Evolutionary conservation across 2,888 invertebrate species (phyloP).

Genomic region (Heliconius sara): DNA sequence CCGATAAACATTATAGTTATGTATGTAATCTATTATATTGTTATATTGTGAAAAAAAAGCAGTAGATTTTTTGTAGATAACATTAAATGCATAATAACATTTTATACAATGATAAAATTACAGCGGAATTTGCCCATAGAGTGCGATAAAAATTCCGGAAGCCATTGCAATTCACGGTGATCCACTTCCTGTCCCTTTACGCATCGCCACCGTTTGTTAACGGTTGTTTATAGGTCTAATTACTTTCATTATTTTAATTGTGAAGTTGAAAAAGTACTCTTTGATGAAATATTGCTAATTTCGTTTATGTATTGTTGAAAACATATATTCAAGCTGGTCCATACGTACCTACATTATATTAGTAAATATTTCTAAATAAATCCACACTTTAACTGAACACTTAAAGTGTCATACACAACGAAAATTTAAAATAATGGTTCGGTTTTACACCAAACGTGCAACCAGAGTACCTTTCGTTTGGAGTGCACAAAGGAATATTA

Average conservation of each 20-base stretch:
- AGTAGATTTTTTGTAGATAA: background rate
- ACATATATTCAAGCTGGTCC: background rate
- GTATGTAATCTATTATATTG: background rate
- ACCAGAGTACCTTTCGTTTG: constrained; percentile 68
- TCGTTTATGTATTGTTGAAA: background rate
- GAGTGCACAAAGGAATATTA: constrained; percentile 75
- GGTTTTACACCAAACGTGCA: constrained; percentile 66
- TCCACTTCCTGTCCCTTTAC: constrained; percentile 71
- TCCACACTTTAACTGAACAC: too few species aligned
- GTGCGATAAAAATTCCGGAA: constrained; percentile 62
- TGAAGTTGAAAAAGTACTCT: background rate
- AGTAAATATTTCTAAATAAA: background rate
- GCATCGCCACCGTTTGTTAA: constrained; percentile 67
- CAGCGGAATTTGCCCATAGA: constrained; percentile 29
- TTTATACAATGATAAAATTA: constrained; percentile 40
- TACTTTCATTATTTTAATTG: constrained; percentile 51
- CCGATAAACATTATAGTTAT: background rate
- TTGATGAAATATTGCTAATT: background rate
- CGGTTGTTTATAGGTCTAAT: constrained; percentile 61
- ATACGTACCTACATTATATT: background rate
- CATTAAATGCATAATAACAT: background rate
- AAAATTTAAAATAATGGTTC: background rate
- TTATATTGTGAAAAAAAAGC: constrained; percentile 1
- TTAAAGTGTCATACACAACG: background rate
- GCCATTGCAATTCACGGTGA: constrained; percentile 63